Percentiles rank a stretch among this genome's conserved stretches.
These are phyloP conservation scores for Lagenorhynchus albirostris DNA, from an alignment of 2,113 vertebrate species.

Conservation along the genomic window DNA sequence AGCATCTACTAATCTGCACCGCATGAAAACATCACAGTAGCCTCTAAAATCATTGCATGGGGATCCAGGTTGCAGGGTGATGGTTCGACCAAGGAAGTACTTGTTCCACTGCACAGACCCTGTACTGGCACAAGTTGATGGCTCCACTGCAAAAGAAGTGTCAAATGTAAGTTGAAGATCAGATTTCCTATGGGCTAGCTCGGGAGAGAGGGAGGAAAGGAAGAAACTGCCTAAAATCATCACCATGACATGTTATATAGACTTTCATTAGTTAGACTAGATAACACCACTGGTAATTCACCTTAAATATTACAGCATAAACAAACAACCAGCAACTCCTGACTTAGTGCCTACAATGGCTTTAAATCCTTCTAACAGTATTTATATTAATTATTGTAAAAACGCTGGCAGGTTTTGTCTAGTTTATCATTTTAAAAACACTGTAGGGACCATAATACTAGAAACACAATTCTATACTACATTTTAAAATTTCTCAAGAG, in stretches of 20 bases:
- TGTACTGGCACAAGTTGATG: conserved; percentile 90
- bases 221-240: neutral
- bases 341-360: neutral
- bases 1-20: conserved; percentile 95
- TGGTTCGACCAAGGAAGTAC: conserved; percentile 84
- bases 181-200: neutral
- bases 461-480: neutral
- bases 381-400: neutral
- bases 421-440: conserved; percentile 12
- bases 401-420: neutral
- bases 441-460: neutral
- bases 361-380: neutral
- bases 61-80: conserved; percentile 95
- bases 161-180: neutral
- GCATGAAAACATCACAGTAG: conserved; percentile 98
- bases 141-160: conserved; percentile 82
- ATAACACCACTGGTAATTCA: neutral
- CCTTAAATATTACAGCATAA: neutral
- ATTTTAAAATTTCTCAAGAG: conserved; percentile 3
- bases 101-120: conserved; percentile 86
- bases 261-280: neutral
- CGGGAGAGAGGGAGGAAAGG: neutral
- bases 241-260: neutral
- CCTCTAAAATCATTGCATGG: conserved; percentile 98
- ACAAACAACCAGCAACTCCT: neutral